phyloP scores from a whole-genome alignment of 2,113 vertebrate genomes.

The Cromileptes altivelis region DNA sequence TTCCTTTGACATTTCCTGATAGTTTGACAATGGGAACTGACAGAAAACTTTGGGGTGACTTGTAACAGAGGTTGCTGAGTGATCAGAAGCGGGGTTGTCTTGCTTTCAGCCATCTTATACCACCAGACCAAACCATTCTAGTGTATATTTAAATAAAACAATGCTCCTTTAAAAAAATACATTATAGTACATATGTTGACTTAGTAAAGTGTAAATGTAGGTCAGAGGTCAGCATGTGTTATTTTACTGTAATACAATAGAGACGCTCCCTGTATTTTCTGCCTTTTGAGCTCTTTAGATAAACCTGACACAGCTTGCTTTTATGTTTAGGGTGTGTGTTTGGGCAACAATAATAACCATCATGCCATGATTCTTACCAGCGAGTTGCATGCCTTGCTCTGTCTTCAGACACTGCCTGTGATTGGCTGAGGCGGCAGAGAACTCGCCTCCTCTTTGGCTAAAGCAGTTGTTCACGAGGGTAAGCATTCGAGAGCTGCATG shows the following conservation, averaged over 20 bases:
- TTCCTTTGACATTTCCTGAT: neutral
- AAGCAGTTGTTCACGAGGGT: constrained; percentile 25
- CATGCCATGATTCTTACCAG: neutral
- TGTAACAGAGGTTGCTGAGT: no score
- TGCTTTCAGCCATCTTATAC: no score
- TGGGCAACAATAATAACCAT: neutral
- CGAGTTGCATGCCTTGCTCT: neutral
- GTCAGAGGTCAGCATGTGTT: neutral
- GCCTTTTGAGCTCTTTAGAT: neutral
- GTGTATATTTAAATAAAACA: no score
- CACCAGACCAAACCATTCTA: no score
- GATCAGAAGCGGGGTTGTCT: no score
- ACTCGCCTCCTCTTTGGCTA: neutral
- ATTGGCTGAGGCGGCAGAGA: constrained; percentile 23
- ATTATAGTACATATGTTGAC: no score
- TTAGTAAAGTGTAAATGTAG: neutral
- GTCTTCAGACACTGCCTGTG: neutral
- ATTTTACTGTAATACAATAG: neutral
- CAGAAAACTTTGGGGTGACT: neutral
- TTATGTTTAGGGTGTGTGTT: neutral
- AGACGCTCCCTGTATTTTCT: neutral
- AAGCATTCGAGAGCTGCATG: neutral
- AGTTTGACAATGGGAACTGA: neutral
- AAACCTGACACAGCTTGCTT: neutral
- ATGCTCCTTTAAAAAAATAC: no score